These are phyloP conservation scores for Synergus laeviventris DNA, from an alignment of 2,888 invertebrate genomes.

Conservation along the genomic window DNA sequence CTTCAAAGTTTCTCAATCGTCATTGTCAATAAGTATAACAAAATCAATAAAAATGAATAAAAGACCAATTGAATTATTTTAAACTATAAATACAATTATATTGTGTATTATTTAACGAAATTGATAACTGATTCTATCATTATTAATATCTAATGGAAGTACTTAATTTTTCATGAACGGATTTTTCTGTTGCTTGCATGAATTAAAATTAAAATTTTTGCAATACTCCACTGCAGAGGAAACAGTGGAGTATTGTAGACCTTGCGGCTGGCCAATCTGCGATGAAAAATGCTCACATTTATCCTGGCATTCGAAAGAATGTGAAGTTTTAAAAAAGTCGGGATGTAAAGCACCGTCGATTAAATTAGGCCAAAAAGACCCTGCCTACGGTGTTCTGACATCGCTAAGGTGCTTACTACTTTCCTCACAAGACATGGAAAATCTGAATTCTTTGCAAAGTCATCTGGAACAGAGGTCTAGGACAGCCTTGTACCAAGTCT, in stretches of 20 bases:
- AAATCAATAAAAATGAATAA: no score
- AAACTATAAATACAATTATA: no score
- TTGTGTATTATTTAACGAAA: no score
- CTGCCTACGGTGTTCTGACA: conserved; percentile 13
- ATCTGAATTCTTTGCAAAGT: conserved; percentile 16
- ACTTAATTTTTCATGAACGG: no score
- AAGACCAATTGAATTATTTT: no score
- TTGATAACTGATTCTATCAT: no score
- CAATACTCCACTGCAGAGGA: conserved; percentile 19
- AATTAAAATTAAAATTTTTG: no score
- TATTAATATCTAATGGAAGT: no score
- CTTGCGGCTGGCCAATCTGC: background rate
- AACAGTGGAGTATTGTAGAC: conserved; percentile 18
- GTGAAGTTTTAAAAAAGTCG: conserved; percentile 1
- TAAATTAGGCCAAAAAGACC: conserved; percentile 3
- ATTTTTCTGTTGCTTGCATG: no score
- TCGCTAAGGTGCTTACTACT: conserved; percentile 16
- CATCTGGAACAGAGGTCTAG: conserved; percentile 19
- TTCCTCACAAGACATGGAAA: conserved; percentile 28
- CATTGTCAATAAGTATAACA: no score
- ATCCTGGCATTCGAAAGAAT: conserved; percentile 18
- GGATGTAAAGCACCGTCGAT: background rate
- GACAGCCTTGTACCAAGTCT: conserved; percentile 23
- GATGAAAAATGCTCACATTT: background rate
- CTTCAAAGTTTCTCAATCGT: no score